These are phyloP conservation scores for Calephelis virginiensis DNA, from an alignment of 1,140 invertebrate species.

Conservation along the genomic window DNA sequence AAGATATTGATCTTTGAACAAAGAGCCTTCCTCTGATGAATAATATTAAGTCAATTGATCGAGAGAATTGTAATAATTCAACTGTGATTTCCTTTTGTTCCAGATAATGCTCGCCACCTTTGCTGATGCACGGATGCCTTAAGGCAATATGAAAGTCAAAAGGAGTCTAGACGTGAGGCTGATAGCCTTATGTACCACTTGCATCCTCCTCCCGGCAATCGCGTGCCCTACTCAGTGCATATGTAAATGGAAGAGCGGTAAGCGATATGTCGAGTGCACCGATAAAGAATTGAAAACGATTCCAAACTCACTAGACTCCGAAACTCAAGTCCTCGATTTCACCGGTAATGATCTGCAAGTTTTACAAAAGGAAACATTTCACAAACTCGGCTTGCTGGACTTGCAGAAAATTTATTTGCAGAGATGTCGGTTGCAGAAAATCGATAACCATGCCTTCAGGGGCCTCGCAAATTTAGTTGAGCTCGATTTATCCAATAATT, in stretches of 20 bases:
- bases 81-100: constrained; percentile 56
- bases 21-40: constrained; percentile 31
- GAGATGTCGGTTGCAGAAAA: constrained; percentile 85
- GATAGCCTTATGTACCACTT: constrained; percentile 66
- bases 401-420: constrained; percentile 91
- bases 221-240: constrained; percentile 88
- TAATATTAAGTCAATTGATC: constrained; percentile 30
- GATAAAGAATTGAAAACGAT: constrained; percentile 86
- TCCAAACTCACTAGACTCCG: constrained; percentile 90
- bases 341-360: constrained; percentile 88
- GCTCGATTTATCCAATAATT: constrained; percentile 91
- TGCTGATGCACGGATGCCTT: constrained; percentile 51
- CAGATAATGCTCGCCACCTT: constrained; percentile 65
- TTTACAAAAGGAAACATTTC: constrained; percentile 87
- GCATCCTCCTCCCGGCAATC: constrained; percentile 56
- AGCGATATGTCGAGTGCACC: constrained; percentile 92
- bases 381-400: constrained; percentile 88
- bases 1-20: constrained; percentile 41
- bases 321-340: constrained; percentile 93
- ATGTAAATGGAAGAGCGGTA: constrained; percentile 95
- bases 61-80: constrained; percentile 35
- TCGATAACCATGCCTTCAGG: constrained; percentile 88
- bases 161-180: constrained; percentile 62
- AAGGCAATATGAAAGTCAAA: constrained; percentile 67
- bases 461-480: constrained; percentile 93